Percentiles rank a stretch among this genome's conserved stretches.
phyloP scores from a whole-genome alignment of 2,888 invertebrate genomes.

The Margaritifera margaritifera region DNA sequence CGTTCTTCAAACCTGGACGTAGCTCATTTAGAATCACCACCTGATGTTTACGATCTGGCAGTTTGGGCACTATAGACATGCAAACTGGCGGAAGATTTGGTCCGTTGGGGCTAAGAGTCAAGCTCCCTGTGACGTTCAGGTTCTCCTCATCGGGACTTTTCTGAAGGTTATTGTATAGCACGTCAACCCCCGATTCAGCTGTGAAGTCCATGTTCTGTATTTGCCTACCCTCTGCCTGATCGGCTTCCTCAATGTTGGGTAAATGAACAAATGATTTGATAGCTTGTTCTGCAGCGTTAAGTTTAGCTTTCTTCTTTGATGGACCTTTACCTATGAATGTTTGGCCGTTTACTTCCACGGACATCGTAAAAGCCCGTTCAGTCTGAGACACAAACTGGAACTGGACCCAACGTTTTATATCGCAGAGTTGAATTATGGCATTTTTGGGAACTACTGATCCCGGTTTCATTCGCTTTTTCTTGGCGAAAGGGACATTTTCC shows the following conservation, averaged over 20 bases:
- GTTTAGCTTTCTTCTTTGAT: constrained; percentile 84
- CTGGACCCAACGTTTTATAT: constrained; percentile 75
- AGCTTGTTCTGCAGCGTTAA: constrained; percentile 74
- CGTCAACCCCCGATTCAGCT: constrained; percentile 49
- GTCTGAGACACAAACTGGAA: constrained; percentile 85
- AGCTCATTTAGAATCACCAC: constrained; percentile 91
- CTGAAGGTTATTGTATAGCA: constrained; percentile 64
- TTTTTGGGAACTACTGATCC: too few relatives aligned
- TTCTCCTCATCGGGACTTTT: constrained; percentile 3
- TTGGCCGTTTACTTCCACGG: constrained; percentile 80
- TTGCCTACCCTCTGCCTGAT: constrained; percentile 63
- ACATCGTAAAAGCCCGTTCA: constrained; percentile 89
- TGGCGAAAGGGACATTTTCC: too few relatives aligned
- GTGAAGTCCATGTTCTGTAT: constrained; percentile 75
- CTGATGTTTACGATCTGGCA: constrained; percentile 77
- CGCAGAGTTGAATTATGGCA: too few relatives aligned
- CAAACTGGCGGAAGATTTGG: constrained; percentile 20
- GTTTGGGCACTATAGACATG: constrained; percentile 38
- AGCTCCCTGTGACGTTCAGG: not conserved
- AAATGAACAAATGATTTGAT: constrained; percentile 65
- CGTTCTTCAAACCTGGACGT: constrained; percentile 81
- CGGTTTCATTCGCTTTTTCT: too few relatives aligned
- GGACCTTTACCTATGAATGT: constrained; percentile 80
- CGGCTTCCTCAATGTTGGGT: constrained; percentile 76
- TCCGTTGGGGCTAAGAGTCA: too few relatives aligned